Base-by-base conservation (phyloP, 2,888 invertebrate species). In the Myopa testacea region DNA sequence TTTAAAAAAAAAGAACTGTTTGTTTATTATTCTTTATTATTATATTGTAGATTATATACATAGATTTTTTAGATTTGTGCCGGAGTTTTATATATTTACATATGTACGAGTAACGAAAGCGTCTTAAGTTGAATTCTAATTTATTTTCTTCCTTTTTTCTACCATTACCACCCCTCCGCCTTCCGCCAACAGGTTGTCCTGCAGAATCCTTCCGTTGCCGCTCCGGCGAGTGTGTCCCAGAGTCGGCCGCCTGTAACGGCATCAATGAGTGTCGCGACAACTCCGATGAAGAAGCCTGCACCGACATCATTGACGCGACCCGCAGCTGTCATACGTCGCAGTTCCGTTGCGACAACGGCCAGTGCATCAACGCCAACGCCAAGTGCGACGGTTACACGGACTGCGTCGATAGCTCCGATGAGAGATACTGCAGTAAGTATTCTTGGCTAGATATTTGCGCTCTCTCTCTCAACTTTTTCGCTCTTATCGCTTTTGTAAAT, bases 151-250 rank as follows among this genome's bases (percentile, higher is more conserved):
- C 52, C 26, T 72, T 40, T 40, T 63, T 52, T 6, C 40, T 14
- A 62, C 37, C 19, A 55, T 40, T 68, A 50, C 73, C 62, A 34
- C 52, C 34, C 55, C 60, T 4, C 55, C 6, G 52, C 40, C 10
- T 55, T 45, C 65, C 16, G 16, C 55, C 38, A 85, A 79, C 88
- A 94, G 94, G 91, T 82, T 96, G 96, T 87, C 87, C 89, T 12
- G 81, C 87, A 3, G 91, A 92, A 83, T 91, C 95, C 85, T 95
- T 93, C 90, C 91, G 92, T 80, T 96, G 96, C 86, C 86, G 85
- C 50, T 92, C 92, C 78, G 93, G 94, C 1, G 90, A 92, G 78
- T 95, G 95, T 83, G 92, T 96, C 78, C 91, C 92, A 77, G 88
- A 87, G 1, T 89, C 90, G 37, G 91, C 91, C 78, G 87, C 89